A percentile compares a stretch with the other conserved stretches of the same genome.
Conservation (phyloP, 2,113 vertebrate genomes). For the Chroicocephalus ridibundus region DNA sequence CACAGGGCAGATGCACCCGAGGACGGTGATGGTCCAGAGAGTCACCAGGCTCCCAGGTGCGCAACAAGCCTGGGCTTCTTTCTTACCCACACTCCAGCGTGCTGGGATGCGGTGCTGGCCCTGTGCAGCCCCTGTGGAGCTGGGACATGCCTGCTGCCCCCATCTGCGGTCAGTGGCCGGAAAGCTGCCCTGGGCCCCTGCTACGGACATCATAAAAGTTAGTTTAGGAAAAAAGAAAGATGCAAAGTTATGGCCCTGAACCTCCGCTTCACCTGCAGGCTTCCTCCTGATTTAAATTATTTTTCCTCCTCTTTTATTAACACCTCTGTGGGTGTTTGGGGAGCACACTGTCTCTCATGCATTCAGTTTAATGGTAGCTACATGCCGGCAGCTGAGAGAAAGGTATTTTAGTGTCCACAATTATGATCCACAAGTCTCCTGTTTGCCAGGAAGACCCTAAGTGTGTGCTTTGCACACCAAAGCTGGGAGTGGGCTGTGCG, state of each 20-base stretch:
- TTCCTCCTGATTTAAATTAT: background rate
- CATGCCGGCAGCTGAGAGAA: background rate
- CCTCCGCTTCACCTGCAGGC: background rate
- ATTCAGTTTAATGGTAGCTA: background rate
- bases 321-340: background rate
- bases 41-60: background rate
- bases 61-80: background rate
- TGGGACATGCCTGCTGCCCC: background rate
- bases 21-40: background rate
- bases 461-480: background rate
- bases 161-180: background rate
- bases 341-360: background rate
- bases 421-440: background rate
- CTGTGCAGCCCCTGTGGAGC: accelerated
- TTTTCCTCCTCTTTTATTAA: slow-evolving; percentile 13
- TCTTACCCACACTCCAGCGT: accelerated
- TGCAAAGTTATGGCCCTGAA: background rate
- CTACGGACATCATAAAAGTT: background rate
- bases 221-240: background rate
- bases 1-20: background rate
- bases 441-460: background rate
- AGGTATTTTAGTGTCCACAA: background rate
- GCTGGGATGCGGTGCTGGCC: background rate
- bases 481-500: background rate
- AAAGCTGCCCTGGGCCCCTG: background rate